These are phyloP conservation scores for Solenopsis fugax DNA, from an alignment of 1,140 invertebrate genomes.

Conservation along the genomic window DNA sequence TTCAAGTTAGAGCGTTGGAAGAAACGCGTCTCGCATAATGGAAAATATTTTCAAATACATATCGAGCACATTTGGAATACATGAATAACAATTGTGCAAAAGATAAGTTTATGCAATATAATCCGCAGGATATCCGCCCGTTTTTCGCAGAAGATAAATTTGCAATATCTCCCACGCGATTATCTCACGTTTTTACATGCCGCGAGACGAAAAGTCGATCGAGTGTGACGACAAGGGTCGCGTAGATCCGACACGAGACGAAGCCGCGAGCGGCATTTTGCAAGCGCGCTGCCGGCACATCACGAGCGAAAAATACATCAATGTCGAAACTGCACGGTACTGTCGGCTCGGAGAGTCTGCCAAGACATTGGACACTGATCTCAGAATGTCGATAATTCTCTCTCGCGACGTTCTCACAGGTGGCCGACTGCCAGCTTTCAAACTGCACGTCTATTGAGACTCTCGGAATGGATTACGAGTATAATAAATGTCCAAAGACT, in stretches of 20 bases:
- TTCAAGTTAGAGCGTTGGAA: neutral
- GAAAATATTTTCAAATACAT: neutral
- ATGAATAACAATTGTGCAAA: neutral
- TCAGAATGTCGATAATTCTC: slow-evolving; percentile 56
- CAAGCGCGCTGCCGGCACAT: slow-evolving; percentile 49
- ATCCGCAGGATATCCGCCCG: slow-evolving; percentile 12
- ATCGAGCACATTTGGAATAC: neutral
- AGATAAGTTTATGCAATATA: neutral
- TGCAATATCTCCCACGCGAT: slow-evolving; percentile 26
- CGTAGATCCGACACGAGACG: slow-evolving; percentile 3
- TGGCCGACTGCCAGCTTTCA: slow-evolving; percentile 42
- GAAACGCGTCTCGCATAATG: neutral
- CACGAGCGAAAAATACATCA: slow-evolving; percentile 48
- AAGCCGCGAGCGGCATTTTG: slow-evolving; percentile 46
- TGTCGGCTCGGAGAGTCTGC: slow-evolving; percentile 36
- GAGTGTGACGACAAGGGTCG: slow-evolving; percentile 44
- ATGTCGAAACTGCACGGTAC: slow-evolving; percentile 50
- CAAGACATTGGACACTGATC: slow-evolving; percentile 47
- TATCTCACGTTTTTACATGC: slow-evolving; percentile 53
- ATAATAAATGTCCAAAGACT: neutral
- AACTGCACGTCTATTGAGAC: neutral
- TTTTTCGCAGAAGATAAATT: slow-evolving; percentile 24
- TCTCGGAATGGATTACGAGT: neutral
- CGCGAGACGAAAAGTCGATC: slow-evolving; percentile 29
- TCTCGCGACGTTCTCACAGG: slow-evolving; percentile 5